phyloP scores from a whole-genome alignment of 2,888 invertebrate species.

The Bimastos eiseni region DNA sequence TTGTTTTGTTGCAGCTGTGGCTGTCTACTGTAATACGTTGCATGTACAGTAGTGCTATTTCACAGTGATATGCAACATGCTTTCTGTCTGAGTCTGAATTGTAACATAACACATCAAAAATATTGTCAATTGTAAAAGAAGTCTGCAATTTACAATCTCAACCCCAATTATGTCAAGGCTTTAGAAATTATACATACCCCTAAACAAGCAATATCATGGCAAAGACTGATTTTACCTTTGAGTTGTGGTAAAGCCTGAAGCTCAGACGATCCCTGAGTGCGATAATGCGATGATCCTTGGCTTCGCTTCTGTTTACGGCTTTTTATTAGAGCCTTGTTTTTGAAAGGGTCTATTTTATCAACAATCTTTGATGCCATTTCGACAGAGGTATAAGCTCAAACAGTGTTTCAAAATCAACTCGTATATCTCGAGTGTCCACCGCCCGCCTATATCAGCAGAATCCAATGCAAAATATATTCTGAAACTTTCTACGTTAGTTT shows the following conservation, averaged over 20 bases:
- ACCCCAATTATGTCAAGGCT: background rate
- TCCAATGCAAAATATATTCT: background rate
- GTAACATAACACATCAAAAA: background rate
- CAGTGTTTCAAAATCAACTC: background rate
- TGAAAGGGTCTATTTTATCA: conserved; percentile 43
- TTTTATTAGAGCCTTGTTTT: conserved; percentile 88
- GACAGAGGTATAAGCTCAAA: conserved; percentile 13
- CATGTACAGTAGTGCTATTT: too few species aligned
- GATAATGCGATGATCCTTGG: conserved; percentile 97
- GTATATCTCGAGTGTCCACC: background rate
- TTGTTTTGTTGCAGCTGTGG: background rate
- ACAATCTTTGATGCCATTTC: conserved; percentile 45
- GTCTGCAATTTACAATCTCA: background rate
- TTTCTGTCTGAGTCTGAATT: background rate
- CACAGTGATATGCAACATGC: too few species aligned
- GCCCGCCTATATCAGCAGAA: background rate
- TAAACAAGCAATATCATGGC: background rate
- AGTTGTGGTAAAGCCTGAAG: conserved; percentile 91
- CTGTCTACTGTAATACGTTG: too few species aligned
- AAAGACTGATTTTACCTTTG: conserved; percentile 74
- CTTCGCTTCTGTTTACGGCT: conserved; percentile 97
- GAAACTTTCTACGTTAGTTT: background rate
- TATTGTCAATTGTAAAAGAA: background rate
- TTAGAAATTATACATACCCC: background rate
- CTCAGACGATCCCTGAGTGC: conserved; percentile 96